Evolutionary conservation across 2,797 vertebrate species (phyloP).

Genomic region (Chrysolophus pictus): DNA sequence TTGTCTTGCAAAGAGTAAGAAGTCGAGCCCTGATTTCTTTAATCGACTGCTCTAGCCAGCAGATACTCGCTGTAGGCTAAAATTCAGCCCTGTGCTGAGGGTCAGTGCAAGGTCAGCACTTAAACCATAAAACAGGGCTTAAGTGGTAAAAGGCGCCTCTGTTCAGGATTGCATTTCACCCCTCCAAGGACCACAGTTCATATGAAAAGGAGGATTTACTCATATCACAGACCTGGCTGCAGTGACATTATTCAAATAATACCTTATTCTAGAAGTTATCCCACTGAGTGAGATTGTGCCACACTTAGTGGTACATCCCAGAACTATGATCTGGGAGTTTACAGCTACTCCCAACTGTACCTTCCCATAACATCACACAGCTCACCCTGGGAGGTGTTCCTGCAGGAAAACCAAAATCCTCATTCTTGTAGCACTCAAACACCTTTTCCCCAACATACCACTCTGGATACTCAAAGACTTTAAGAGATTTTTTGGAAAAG

Average conservation of each 20-base stretch:
- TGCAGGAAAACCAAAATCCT: background rate
- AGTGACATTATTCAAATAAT: constrained; percentile 14
- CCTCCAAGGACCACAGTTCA: constrained; percentile 34
- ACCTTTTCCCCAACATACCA: background rate
- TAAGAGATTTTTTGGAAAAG: background rate
- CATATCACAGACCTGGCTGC: constrained; percentile 10
- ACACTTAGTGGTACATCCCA: background rate
- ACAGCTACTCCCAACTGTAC: background rate
- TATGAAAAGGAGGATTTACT: constrained; percentile 55
- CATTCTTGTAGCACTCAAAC: background rate
- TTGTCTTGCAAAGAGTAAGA: constrained; percentile 59
- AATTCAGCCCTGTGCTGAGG: constrained; percentile 57
- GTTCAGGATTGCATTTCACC: constrained; percentile 62
- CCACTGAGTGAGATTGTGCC: background rate
- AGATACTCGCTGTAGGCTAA: constrained; percentile 46
- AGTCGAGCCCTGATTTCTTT: constrained; percentile 46
- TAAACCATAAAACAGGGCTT: constrained; percentile 71
- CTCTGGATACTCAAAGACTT: background rate
- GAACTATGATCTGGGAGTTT: background rate
- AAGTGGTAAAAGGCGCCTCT: constrained; percentile 68
- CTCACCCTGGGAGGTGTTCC: background rate
- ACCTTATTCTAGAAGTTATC: background rate
- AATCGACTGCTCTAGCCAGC: constrained; percentile 20
- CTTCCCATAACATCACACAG: background rate
- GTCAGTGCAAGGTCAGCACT: constrained; percentile 63